These are phyloP conservation scores for Pseudochromis fuscus DNA, from an alignment of 2,797 vertebrate genomes.

Conservation along the genomic window DNA sequence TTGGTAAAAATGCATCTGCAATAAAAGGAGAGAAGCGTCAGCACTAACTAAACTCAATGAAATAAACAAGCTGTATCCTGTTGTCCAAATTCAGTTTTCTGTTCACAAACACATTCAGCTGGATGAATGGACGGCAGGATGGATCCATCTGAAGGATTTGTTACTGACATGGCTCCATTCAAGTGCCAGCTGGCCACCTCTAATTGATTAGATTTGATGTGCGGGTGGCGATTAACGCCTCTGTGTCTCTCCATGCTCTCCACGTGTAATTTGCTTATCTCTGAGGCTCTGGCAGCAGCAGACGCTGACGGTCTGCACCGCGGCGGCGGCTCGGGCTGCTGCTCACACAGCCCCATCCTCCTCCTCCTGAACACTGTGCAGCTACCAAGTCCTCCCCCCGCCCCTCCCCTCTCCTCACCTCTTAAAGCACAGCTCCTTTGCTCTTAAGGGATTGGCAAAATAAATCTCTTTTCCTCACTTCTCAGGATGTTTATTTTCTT, in stretches of 20 bases:
- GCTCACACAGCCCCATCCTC: constrained; percentile 15
- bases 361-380: constrained; percentile 31
- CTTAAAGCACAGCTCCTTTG: constrained; percentile 47
- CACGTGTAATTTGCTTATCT: constrained; percentile 60
- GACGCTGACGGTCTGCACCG: not conserved
- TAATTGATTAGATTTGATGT: constrained; percentile 69
- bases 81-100: not conserved
- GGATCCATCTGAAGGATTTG: constrained; percentile 52
- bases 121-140: constrained; percentile 1
- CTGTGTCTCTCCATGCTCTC: constrained; percentile 33
- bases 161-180: constrained; percentile 45
- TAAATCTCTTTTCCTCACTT: constrained; percentile 60
- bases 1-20: not conserved
- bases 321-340: constrained; percentile 9
- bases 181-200: constrained; percentile 65
- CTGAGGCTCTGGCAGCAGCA: constrained; percentile 5
- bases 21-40: not conserved
- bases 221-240: constrained; percentile 48
- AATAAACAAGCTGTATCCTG: not conserved
- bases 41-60: not conserved
- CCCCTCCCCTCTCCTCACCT: not conserved
- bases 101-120: not conserved
- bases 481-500: constrained; percentile 47
- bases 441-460: constrained; percentile 61
- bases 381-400: not conserved